Conservation (phyloP, 2,888 invertebrate species). For the Tetranychus piercei region DNA sequence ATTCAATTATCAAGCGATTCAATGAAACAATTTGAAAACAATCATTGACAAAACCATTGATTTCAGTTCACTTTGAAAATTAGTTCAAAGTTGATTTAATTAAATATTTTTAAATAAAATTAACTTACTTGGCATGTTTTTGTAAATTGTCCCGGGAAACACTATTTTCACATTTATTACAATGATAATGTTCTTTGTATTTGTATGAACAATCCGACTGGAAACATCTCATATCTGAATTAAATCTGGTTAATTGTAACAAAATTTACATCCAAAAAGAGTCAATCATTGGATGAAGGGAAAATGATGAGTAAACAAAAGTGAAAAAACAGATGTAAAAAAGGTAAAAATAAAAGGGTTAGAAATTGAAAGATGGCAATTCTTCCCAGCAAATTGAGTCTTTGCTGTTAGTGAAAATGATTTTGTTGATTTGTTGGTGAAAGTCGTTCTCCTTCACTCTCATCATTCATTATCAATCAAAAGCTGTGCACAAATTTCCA, state of each 20-base stretch:
- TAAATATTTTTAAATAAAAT: neutral
- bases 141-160: slow-evolving; percentile 47
- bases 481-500: neutral
- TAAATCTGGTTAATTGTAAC: slow-evolving; percentile 5
- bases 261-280: too few species aligned
- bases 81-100: neutral
- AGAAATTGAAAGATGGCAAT: too few species aligned
- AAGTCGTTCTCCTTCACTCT: neutral
- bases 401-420: neutral
- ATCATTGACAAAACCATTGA: too few species aligned
- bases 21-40: neutral
- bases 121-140: slow-evolving; percentile 50
- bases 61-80: neutral
- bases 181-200: slow-evolving; percentile 69
- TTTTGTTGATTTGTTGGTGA: neutral
- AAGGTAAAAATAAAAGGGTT: too few species aligned
- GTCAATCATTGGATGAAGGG: neutral
- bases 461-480: neutral
- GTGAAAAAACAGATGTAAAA: neutral
- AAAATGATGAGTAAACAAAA: neutral
- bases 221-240: slow-evolving; percentile 1
- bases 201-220: slow-evolving; percentile 41
- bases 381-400: neutral
- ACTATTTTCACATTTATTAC: slow-evolving; percentile 36
- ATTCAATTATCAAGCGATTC: neutral